Conservation (phyloP, 2,888 invertebrate genomes). For the Nysson spinosus region DNA sequence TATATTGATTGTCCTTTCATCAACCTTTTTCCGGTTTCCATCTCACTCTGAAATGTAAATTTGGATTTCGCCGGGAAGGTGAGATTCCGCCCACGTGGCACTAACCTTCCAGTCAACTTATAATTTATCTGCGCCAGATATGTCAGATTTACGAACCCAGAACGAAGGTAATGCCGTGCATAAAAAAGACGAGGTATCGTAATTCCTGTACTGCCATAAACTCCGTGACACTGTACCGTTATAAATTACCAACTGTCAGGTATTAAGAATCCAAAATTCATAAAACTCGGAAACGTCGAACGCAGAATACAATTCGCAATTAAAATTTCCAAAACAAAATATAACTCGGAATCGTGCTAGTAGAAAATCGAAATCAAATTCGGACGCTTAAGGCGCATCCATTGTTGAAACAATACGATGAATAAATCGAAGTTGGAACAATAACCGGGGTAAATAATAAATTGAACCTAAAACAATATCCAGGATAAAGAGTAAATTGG, state of each 20-base stretch:
- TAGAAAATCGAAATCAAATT: no score
- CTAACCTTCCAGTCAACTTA: constrained; percentile 45
- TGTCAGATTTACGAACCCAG: constrained; percentile 46
- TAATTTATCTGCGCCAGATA: constrained; percentile 55
- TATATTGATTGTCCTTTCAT: not conserved
- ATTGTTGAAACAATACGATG: no score
- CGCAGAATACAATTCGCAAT: not conserved
- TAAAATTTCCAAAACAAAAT: no score
- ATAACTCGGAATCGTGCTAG: not conserved
- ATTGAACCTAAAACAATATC: no score
- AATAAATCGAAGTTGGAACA: no score
- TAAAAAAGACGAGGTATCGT: constrained; percentile 29
- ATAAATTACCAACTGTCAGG: constrained; percentile 16
- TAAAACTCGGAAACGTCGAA: not conserved
- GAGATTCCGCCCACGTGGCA: constrained; percentile 46
- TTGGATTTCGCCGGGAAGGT: constrained; percentile 44
- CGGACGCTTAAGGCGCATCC: no score
- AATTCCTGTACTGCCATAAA: constrained; percentile 42
- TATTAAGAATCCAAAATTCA: not conserved
- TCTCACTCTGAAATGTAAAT: constrained; percentile 27
- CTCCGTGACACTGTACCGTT: constrained; percentile 44
- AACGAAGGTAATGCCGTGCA: constrained; percentile 29
- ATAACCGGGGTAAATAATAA: no score
- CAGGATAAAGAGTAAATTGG: no score
- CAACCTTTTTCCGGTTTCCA: constrained; percentile 13